Base-by-base conservation (phyloP, 2,888 invertebrate genomes). In the Protonemura montana region DNA sequence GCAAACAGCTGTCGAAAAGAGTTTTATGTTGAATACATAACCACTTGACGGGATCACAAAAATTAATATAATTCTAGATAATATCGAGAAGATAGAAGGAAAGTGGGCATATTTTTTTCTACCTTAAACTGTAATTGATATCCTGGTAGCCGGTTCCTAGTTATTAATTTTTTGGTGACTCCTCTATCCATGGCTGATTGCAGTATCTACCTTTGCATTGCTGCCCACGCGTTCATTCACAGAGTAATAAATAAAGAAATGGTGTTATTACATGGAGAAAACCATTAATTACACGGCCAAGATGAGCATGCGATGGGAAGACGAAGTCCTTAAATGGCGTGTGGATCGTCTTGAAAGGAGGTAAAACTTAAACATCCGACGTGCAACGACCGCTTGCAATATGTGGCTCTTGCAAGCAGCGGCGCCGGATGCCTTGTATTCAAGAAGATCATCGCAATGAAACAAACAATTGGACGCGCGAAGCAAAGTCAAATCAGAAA, bases 1-100 rank as follows among this genome's bases (percentile, higher is more conserved):
- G 86, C 87, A 86, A 86, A 87, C 87, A 87, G 87, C 87, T 87
- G 87, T 87, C 86, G 77, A 78, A 85, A 83, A 27, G n/a, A 81
- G 81, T 81, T 81, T 81, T 30, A 81, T 30, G 26, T 30, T 81
- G 28, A 81, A 81, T 81, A 81, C 26, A 27, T n/a, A 81, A 28
- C 27, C 78, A 78, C 81, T 29, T 30, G n/a, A n/a, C 30, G 28
- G 81, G 81, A 81, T 28, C 59, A 30, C 28, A 26, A 29, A 81
- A 81, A 81, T 81, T 28, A n/a, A 81, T 81, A 81, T 81, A 59
- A n/a, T 81, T 21, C 26, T 78, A 78, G 78, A 81, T 28, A 29
- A 81, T 81, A 7, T 30, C 28, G 30, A 78, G 28, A 28, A 6
- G 81, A 81, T 81, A 30, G 59, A 2, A 81, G 28, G 81, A 81